phyloP scores from a whole-genome alignment of 1,140 invertebrate species.

The Eupeodes corollae region DNA sequence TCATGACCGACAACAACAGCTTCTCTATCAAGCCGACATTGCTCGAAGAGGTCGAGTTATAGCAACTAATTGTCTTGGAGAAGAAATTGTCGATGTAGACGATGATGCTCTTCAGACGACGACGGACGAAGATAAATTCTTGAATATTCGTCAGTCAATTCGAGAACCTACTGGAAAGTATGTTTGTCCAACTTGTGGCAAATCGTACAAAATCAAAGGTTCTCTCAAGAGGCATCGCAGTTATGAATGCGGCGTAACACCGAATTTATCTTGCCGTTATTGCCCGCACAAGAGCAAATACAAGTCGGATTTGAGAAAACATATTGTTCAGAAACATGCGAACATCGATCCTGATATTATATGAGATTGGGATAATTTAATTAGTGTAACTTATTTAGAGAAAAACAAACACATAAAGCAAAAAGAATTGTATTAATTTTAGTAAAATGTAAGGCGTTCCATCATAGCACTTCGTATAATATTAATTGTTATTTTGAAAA shows the following conservation, averaged over 20 bases:
- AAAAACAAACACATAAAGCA: too few relatives aligned
- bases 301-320: slow-evolving; percentile 33
- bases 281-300: slow-evolving; percentile 36
- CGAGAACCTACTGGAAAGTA: too few relatives aligned
- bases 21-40: neutral
- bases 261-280: slow-evolving; percentile 29
- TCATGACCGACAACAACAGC: slow-evolving; percentile 1
- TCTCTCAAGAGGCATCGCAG: slow-evolving; percentile 45
- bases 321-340: slow-evolving; percentile 32
- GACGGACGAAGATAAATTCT: slow-evolving; percentile 13
- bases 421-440: too few relatives aligned
- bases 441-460: too few relatives aligned
- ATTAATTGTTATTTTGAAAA: too few relatives aligned
- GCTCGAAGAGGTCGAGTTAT: neutral
- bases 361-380: too few relatives aligned
- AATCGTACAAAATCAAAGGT: slow-evolving; percentile 44
- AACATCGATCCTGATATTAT: slow-evolving; percentile 3
- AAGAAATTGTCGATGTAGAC: slow-evolving; percentile 10
- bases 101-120: slow-evolving; percentile 10
- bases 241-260: slow-evolving; percentile 51
- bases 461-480: too few relatives aligned
- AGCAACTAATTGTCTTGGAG: neutral
- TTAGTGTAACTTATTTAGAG: too few relatives aligned
- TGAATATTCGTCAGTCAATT: neutral
- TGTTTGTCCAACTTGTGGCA: slow-evolving; percentile 42